A percentile compares a stretch with the other conserved stretches of the same genome.
These are phyloP conservation scores for Tyrophagus putrescentiae DNA, from an alignment of 1,140 invertebrate species.

Conservation along the genomic window DNA sequence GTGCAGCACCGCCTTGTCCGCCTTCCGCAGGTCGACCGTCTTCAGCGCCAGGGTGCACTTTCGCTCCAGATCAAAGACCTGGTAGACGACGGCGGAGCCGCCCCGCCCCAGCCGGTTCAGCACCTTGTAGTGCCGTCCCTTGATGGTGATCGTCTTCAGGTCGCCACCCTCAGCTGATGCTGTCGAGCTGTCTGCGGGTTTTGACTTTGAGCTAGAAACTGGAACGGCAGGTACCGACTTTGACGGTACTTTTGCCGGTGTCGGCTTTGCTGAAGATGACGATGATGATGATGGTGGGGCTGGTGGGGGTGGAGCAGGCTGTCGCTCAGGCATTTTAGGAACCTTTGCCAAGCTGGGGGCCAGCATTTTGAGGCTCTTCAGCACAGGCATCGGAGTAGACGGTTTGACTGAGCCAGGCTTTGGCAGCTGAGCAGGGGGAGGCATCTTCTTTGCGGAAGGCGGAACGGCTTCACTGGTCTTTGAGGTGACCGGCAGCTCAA, in stretches of 20 bases:
- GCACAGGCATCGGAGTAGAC: too few species aligned
- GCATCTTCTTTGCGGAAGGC: too few species aligned
- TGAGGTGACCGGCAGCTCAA: neutral
- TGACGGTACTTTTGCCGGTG: neutral
- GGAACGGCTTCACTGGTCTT: too few species aligned
- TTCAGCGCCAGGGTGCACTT: slow-evolving; percentile 41
- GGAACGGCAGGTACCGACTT: neutral
- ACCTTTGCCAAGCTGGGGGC: too few species aligned
- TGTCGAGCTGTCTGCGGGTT: neutral
- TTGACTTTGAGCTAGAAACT: neutral
- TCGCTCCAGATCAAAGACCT: slow-evolving; percentile 36
- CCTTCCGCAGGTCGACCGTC: slow-evolving; percentile 48
- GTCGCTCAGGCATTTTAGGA: neutral
- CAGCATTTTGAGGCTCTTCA: too few species aligned
- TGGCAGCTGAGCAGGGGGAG: too few species aligned
- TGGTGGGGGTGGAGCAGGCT: neutral
- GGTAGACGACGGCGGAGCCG: slow-evolving; percentile 43
- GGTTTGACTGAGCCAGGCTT: too few species aligned
- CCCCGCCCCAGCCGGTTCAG: slow-evolving; percentile 41
- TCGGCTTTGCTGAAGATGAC: neutral
- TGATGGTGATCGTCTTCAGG: slow-evolving; percentile 29
- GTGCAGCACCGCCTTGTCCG: slow-evolving; percentile 51
- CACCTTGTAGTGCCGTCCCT: slow-evolving; percentile 34
- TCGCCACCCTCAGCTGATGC: neutral
- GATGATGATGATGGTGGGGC: neutral